Conservation (phyloP, 2,888 invertebrate genomes). For the Nezara viridula region DNA sequence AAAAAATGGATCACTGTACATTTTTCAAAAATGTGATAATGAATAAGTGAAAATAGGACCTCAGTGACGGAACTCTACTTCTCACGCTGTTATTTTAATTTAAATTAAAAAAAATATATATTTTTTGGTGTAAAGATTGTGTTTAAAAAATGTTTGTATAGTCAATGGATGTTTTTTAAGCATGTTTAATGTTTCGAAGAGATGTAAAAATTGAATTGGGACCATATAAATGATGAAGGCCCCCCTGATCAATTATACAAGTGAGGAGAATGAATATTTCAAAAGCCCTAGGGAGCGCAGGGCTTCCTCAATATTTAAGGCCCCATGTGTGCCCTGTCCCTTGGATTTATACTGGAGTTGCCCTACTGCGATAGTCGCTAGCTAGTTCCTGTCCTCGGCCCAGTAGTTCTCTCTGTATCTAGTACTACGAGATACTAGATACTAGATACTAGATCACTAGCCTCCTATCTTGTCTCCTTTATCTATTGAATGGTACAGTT, state of each 20-base stretch:
- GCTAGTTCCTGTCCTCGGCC: not conserved
- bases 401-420: not conserved
- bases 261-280: not conserved
- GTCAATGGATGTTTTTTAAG: not conserved
- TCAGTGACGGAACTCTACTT: too few relatives aligned
- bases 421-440: too few relatives aligned
- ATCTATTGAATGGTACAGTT: not conserved
- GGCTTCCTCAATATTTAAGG: slow-evolving; percentile 2
- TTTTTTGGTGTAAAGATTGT: too few relatives aligned
- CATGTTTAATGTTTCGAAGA: not conserved
- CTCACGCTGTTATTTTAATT: too few relatives aligned
- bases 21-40: too few relatives aligned
- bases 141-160: too few relatives aligned
- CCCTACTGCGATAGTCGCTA: not conserved
- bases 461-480: not conserved
- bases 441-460: not conserved
- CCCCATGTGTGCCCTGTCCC: not conserved
- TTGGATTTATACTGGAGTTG: not conserved
- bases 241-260: not conserved
- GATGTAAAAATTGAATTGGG: not conserved
- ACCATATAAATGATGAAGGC: not conserved
- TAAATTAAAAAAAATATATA: too few relatives aligned
- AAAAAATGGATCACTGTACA: too few relatives aligned
- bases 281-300: not conserved
- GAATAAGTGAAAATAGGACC: too few relatives aligned